Evolutionary conservation across 2,888 invertebrate species (phyloP).

Genomic region (Ornithoptera priamus): DNA sequence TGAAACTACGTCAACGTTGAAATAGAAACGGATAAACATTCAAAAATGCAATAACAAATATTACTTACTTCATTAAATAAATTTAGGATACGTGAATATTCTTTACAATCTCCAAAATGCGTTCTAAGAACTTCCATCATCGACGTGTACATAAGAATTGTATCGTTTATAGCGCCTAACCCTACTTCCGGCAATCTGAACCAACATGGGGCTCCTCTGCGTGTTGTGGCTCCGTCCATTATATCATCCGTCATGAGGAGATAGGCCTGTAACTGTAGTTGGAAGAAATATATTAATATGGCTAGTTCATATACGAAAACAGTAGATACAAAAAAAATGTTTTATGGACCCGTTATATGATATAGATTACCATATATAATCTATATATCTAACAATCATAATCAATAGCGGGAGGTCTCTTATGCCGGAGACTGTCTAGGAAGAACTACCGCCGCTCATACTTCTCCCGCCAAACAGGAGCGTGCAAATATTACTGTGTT

Average conservation of each 20-base stretch:
- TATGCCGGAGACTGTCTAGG: no score
- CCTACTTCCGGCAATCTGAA: slow-evolving; percentile 85
- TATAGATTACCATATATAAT: no score
- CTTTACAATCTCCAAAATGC: slow-evolving; percentile 84
- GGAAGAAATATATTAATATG: neutral
- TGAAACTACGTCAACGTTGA: neutral
- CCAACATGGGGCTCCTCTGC: slow-evolving; percentile 95
- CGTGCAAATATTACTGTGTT: no score
- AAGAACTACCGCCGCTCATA: no score
- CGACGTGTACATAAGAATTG: slow-evolving; percentile 85
- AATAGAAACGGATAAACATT: neutral
- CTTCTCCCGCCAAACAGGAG: no score
- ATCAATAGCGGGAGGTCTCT: no score
- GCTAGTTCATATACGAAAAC: neutral
- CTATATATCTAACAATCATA: no score
- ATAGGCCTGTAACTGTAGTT: slow-evolving; percentile 89
- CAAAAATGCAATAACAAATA: neutral
- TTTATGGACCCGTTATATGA: no score
- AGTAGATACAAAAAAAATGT: no score
- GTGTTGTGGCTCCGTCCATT: slow-evolving; percentile 88
- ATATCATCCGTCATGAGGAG: slow-evolving; percentile 93
- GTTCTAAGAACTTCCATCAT: slow-evolving; percentile 85
- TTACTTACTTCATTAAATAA: slow-evolving; percentile 85
- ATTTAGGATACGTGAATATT: slow-evolving; percentile 86
- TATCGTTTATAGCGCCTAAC: slow-evolving; percentile 89